Conservation (phyloP, 2,888 invertebrate genomes). For the Dichetophora obliterata region DNA sequence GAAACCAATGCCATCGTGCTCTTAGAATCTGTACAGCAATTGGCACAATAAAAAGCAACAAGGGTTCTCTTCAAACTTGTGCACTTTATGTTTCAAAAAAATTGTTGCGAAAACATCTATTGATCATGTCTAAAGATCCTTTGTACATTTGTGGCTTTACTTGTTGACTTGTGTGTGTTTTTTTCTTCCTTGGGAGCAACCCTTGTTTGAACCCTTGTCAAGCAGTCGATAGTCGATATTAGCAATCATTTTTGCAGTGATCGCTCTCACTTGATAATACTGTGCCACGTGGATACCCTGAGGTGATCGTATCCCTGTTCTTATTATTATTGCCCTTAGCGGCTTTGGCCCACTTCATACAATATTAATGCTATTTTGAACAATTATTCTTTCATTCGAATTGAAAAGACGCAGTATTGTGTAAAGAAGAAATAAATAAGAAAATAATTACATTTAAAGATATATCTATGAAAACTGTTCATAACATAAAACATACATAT, state of each 20-base stretch:
- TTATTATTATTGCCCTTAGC: neutral
- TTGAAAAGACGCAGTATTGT: too few relatives aligned
- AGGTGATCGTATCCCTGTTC: neutral
- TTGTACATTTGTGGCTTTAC: neutral
- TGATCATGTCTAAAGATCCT: constrained; percentile 11
- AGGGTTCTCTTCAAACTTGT: neutral
- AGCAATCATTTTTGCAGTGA: constrained; percentile 29
- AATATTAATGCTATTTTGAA: too few relatives aligned
- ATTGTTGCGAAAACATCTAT: constrained; percentile 20
- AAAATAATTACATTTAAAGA: too few relatives aligned
- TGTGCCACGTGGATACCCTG: constrained; percentile 41
- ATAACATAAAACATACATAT: neutral
- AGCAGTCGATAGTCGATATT: neutral
- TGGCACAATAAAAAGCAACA: neutral
- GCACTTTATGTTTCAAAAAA: constrained; percentile 1
- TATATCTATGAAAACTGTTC: too few relatives aligned
- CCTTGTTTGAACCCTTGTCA: neutral
- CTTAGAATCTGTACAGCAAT: neutral
- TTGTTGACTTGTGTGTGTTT: constrained; percentile 6
- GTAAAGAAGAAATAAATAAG: too few relatives aligned
- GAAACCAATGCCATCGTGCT: neutral
- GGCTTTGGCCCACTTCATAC: too few relatives aligned
- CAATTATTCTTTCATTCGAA: too few relatives aligned
- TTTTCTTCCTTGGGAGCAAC: neutral
- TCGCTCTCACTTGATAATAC: constrained; percentile 41